A percentile compares a stretch with the other conserved stretches of the same genome.
phyloP scores from a whole-genome alignment of 2,888 invertebrate species.

The Lathronympha strigana region DNA sequence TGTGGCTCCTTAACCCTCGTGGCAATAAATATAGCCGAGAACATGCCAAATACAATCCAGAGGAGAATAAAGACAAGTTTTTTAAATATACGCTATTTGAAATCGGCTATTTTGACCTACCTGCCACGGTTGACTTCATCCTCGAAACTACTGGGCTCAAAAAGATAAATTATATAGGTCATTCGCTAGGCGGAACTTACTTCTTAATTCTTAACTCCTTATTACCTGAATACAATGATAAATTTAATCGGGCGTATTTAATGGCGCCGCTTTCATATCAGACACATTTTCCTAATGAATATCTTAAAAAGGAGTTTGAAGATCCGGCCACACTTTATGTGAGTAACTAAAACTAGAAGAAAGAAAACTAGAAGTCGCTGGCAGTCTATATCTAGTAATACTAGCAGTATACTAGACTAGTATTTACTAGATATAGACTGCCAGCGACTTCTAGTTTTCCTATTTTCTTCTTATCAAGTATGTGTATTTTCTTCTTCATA shows the following conservation, averaged over 20 bases:
- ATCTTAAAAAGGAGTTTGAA: no score
- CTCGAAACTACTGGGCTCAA: constrained; percentile 57
- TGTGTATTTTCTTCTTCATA: no score
- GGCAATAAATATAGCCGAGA: constrained; percentile 88
- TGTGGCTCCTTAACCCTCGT: constrained; percentile 93
- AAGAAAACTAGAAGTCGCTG: no score
- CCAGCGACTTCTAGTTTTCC: no score
- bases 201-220: constrained; percentile 64
- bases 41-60: constrained; percentile 75
- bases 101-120: constrained; percentile 65
- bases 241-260: constrained; percentile 56
- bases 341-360: no score
- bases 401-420: no score
- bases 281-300: no score
- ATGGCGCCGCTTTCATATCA: no score
- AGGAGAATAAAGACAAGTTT: constrained; percentile 55
- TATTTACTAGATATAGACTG: no score
- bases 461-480: no score
- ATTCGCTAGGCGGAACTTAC: constrained; percentile 73
- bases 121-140: constrained; percentile 69
- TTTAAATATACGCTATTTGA: constrained; percentile 73
- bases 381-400: no score
- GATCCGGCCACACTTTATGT: no score
- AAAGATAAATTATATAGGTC: constrained; percentile 70
- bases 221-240: constrained; percentile 64